These are phyloP conservation scores for Pseudomyrmex flavicornis DNA, from an alignment of 1,140 invertebrate genomes.

Conservation along the genomic window DNA sequence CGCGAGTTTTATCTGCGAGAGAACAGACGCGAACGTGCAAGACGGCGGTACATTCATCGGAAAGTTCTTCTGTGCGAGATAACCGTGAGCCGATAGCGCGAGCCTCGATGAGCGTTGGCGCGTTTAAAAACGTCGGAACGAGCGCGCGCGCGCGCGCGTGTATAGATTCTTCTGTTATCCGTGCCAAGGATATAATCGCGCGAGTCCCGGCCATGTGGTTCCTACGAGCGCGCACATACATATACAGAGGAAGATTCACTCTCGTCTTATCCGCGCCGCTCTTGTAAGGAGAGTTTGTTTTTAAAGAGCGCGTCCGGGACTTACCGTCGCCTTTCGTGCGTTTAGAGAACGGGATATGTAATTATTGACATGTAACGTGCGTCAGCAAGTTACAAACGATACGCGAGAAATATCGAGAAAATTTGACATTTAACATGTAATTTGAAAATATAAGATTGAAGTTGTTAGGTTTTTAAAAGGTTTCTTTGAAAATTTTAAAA, in stretches of 20 bases:
- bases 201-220: constrained; percentile 39
- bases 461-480: not conserved
- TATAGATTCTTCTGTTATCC: constrained; percentile 66
- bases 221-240: constrained; percentile 1
- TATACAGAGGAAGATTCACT: constrained; percentile 52
- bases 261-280: not conserved
- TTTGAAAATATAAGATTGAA: not conserved
- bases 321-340: constrained; percentile 17
- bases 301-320: constrained; percentile 30
- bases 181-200: constrained; percentile 69
- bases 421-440: too few relatives aligned
- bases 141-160: not conserved
- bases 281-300: constrained; percentile 39
- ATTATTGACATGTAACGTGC: constrained; percentile 5
- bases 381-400: too few relatives aligned
- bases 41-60: not conserved
- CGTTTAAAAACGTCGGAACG: constrained; percentile 58
- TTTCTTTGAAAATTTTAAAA: too few relatives aligned
- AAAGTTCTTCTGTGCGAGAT: constrained; percentile 16
- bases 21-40: too few relatives aligned
- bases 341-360: not conserved
- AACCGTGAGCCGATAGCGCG: constrained; percentile 55
- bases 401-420: too few relatives aligned
- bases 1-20: too few relatives aligned
- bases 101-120: constrained; percentile 55